A percentile compares a stretch with the other conserved stretches of the same genome.
Evolutionary conservation across 2,888 invertebrate species (phyloP).

Genomic region (Hyalella azteca): DNA sequence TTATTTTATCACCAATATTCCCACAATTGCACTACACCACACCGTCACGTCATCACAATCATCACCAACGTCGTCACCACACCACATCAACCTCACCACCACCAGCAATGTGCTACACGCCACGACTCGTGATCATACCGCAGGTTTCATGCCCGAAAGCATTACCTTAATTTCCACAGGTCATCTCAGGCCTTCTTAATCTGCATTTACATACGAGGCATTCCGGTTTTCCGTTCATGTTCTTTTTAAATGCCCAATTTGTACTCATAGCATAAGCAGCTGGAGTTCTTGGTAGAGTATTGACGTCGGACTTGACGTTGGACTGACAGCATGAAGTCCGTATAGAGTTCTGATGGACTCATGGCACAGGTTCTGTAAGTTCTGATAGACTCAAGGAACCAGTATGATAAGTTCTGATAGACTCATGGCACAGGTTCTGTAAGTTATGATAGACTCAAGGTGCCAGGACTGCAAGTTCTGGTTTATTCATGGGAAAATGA

Average conservation of each 20-base stretch:
- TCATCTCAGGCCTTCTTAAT: neutral
- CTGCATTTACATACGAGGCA: neutral
- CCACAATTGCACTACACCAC: neutral
- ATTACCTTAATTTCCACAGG: slow-evolving; percentile 18
- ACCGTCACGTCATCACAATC: neutral
- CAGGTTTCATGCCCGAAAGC: neutral
- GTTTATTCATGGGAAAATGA: too few species aligned
- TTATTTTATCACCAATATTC: too few species aligned
- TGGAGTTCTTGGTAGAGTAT: too few species aligned
- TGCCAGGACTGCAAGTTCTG: too few species aligned
- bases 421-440: too few species aligned
- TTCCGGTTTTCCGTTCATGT: neutral
- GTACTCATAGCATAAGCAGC: neutral
- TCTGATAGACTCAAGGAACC: too few species aligned
- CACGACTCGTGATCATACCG: neutral
- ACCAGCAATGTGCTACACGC: neutral
- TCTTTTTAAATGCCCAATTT: neutral
- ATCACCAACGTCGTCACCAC: neutral
- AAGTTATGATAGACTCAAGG: too few species aligned
- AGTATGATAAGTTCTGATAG: too few species aligned
- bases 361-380: too few species aligned
- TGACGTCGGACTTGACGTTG: too few species aligned
- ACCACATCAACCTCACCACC: neutral
- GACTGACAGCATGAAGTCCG: too few species aligned
- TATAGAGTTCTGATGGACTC: too few species aligned